Evolutionary conservation across 1,140 invertebrate species (phyloP).

Genomic region (Ostrea denselamellosa): DNA sequence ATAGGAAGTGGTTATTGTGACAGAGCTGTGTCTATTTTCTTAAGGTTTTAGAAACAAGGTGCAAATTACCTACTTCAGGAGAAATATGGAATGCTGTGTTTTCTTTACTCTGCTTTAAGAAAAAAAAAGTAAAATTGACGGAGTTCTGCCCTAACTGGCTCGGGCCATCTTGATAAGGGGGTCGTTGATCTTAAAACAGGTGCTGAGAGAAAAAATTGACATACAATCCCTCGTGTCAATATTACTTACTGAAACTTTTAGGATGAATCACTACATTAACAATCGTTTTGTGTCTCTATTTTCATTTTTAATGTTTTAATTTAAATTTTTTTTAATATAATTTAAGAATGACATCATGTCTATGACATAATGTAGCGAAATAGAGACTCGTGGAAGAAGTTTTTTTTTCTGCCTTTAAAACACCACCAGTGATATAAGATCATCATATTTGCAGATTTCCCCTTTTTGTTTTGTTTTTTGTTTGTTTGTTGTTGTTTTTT

Average conservation of each 20-base stretch:
- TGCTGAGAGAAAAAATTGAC: not conserved
- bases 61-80: conserved; percentile 6
- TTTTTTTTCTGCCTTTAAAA: too few relatives aligned
- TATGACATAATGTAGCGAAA: too few relatives aligned
- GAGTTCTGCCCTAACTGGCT: not conserved
- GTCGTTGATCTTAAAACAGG: conserved; percentile 27
- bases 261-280: not conserved
- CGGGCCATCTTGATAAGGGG: conserved; percentile 1
- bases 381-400: too few relatives aligned
- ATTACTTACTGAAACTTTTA: conserved; percentile 4
- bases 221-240: conserved; percentile 2
- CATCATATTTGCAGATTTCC: too few relatives aligned
- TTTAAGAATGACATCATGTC: too few relatives aligned
- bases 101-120: not conserved
- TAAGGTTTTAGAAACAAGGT: conserved; percentile 26
- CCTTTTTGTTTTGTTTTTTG: too few relatives aligned
- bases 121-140: not conserved
- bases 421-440: too few relatives aligned
- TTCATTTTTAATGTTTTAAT: not conserved
- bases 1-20: conserved; percentile 19
- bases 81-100: not conserved
- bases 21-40: not conserved
- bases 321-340: too few relatives aligned
- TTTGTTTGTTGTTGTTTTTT: too few relatives aligned
- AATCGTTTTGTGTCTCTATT: not conserved